Conservation (phyloP, 2,888 invertebrate genomes). For the Willowsia nigromaculata region DNA sequence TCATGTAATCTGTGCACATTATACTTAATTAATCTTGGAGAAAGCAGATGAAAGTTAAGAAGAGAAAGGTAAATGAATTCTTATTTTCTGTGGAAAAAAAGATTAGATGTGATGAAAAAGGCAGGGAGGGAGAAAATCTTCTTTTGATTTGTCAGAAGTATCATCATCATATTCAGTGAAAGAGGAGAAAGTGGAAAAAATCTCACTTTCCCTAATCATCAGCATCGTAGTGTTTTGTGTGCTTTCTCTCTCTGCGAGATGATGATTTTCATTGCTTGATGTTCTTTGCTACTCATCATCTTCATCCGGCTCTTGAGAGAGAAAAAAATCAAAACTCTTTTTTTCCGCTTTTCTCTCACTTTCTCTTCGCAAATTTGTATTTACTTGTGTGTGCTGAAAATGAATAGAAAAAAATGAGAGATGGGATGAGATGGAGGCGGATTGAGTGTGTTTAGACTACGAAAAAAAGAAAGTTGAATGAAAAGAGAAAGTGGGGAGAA, state of each 20-base stretch:
- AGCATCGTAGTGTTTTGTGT: neutral
- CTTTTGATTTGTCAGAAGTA: too few relatives aligned
- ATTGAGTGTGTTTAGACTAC: constrained; percentile 40
- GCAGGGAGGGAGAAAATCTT: too few relatives aligned
- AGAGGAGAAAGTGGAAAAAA: too few relatives aligned
- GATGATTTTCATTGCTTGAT: constrained; percentile 68
- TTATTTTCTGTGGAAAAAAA: too few relatives aligned
- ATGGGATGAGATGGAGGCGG: neutral
- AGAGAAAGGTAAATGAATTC: too few relatives aligned
- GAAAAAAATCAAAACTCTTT: constrained; percentile 4
- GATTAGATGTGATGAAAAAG: too few relatives aligned
- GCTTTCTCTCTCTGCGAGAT: neutral
- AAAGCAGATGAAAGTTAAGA: too few relatives aligned
- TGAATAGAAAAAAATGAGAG: constrained; percentile 15
- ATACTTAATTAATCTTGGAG: too few relatives aligned
- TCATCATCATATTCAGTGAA: too few relatives aligned
- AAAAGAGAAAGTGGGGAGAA: neutral
- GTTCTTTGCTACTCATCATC: constrained; percentile 47
- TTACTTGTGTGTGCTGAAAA: too few relatives aligned
- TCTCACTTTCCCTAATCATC: neutral
- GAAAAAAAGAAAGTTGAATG: constrained; percentile 14
- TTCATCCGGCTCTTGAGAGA: constrained; percentile 39
- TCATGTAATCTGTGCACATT: too few relatives aligned
- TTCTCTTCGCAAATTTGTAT: too few relatives aligned
- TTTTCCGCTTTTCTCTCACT: constrained; percentile 25